Evolutionary conservation across 2,113 vertebrate species (phyloP).

Genomic region (Sinocyclocheilus maitianheensis): DNA sequence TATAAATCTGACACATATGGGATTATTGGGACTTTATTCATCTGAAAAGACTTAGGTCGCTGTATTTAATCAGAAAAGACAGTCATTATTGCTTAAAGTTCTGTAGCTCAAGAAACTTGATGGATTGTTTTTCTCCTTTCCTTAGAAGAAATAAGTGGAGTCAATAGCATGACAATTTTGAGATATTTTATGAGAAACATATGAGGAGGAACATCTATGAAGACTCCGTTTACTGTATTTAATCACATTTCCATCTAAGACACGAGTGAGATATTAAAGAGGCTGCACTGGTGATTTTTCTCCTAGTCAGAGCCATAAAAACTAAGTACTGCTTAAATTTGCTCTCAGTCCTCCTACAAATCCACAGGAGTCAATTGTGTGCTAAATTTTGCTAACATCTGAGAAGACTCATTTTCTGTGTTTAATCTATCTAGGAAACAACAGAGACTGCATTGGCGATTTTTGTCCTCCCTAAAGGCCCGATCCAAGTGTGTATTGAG

Average conservation of each 20-base stretch:
- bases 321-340: no score
- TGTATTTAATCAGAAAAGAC: neutral
- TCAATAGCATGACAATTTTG: neutral
- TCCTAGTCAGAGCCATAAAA: neutral
- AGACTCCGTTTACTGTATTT: neutral
- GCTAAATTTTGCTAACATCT: no score
- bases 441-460: no score
- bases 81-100: neutral
- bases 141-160: neutral
- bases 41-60: neutral
- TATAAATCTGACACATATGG: neutral
- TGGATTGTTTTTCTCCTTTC: neutral
- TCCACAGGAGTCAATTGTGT: no score
- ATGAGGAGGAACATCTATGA: neutral
- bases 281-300: neutral
- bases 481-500: no score
- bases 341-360: no score
- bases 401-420: no score
- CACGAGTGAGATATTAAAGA: neutral
- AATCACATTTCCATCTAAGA: neutral
- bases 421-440: no score
- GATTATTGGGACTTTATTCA: neutral
- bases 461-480: neutral
- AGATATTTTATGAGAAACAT: neutral
- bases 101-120: neutral